These are phyloP conservation scores for Drosophila borborema DNA, from an alignment of 2,888 invertebrate species.

Conservation along the genomic window DNA sequence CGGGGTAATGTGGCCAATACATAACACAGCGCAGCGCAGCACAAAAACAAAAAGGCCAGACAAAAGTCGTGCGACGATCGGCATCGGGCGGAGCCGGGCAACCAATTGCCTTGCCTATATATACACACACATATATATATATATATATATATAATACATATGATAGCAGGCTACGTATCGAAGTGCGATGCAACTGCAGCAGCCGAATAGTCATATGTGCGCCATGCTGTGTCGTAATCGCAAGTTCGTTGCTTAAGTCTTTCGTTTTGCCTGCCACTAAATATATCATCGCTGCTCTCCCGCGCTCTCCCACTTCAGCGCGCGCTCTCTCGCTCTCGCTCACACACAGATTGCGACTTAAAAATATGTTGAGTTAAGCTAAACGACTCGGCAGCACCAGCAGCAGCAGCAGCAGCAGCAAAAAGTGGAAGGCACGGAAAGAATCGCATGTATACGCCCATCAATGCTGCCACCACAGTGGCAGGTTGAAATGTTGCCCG, in stretches of 20 bases:
- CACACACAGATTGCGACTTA: conserved; percentile 54
- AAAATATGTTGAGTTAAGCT: conserved; percentile 80
- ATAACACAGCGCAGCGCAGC: conserved; percentile 26
- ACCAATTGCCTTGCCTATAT: conserved; percentile 42
- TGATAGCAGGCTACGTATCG: conserved; percentile 28
- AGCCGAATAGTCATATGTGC: conserved; percentile 64
- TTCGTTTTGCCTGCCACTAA: conserved; percentile 78
- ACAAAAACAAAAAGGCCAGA: conserved; percentile 44
- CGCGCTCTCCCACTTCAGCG: conserved; percentile 12
- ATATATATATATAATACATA: conserved; percentile 22
- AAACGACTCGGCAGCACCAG: conserved; percentile 59
- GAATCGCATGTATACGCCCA: conserved; percentile 82
- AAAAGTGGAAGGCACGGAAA: conserved; percentile 73
- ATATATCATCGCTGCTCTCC: conserved; percentile 77
- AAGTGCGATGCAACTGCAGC: conserved; percentile 28
- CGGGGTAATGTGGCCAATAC: conserved; percentile 36
- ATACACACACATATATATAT: conserved; percentile 4
- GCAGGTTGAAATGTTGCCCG: conserved; percentile 81
- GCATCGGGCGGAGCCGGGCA: conserved; percentile 59
- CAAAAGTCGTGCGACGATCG: conserved; percentile 73
- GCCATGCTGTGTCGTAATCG: conserved; percentile 81
- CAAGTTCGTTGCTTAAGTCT: conserved; percentile 80
- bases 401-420: conserved; percentile 35
- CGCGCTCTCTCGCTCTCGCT: conserved; percentile 1
- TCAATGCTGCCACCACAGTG: conserved; percentile 82